phyloP scores from a whole-genome alignment of 2,888 invertebrate genomes.

The Patella ulyssiponensis region DNA sequence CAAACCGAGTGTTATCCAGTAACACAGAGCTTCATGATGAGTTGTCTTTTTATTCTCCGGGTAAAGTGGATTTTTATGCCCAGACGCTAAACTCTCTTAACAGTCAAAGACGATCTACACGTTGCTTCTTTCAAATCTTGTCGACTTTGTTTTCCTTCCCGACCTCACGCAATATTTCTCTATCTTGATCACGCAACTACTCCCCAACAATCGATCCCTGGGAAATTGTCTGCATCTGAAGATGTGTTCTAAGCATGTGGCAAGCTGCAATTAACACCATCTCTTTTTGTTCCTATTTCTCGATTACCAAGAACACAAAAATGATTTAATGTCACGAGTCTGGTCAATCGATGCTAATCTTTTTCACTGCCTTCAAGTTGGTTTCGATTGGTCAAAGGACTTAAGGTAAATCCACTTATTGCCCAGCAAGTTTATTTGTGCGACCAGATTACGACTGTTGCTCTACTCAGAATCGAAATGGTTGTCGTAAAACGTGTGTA shows the following conservation, averaged over 20 bases:
- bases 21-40: no score
- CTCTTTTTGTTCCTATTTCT: background rate
- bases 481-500: constrained; percentile 11
- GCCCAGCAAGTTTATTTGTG: no score
- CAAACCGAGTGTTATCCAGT: no score
- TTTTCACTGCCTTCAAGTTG: no score
- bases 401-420: no score
- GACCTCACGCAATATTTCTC: background rate
- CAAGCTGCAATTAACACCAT: constrained; percentile 1
- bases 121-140: no score
- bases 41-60: no score
- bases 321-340: background rate
- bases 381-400: no score
- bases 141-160: background rate
- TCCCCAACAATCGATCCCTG: background rate
- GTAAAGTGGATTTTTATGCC: no score
- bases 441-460: no score
- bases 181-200: background rate
- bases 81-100: background rate
- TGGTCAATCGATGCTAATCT: no score
- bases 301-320: background rate
- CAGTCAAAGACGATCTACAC: background rate
- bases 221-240: constrained; percentile 10
- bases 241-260: background rate
- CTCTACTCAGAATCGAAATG: background rate